Conservation (phyloP, 1,140 invertebrate species). For the Choristoneura fumiferana region DNA sequence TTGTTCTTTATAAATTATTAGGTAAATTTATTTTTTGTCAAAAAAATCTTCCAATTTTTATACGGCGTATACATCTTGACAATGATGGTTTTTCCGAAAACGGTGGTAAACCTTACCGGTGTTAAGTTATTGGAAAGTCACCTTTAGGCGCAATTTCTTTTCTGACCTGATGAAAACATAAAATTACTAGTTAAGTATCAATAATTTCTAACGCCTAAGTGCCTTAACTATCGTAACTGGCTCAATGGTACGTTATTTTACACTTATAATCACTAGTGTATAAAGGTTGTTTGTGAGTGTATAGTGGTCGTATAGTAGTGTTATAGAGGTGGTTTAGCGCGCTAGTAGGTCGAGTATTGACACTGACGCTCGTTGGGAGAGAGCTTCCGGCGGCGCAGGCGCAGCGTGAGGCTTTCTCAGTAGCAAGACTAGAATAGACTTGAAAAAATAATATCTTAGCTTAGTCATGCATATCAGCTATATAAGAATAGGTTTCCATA, state of each 20-base stretch:
- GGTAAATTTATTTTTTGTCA: too few species aligned
- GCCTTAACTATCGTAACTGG: background rate
- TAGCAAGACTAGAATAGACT: background rate
- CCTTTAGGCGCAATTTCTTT: constrained; percentile 11
- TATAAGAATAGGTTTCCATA: too few species aligned
- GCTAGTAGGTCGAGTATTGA: constrained; percentile 31
- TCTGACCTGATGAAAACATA: constrained; percentile 2
- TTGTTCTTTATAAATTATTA: too few species aligned
- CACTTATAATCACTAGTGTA: background rate
- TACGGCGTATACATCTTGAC: too few species aligned
- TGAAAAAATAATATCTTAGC: too few species aligned
- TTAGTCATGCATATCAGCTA: too few species aligned
- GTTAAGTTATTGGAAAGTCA: too few species aligned
- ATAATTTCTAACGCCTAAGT: constrained; percentile 6
- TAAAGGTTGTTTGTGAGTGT: too few species aligned
- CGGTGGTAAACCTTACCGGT: too few species aligned
- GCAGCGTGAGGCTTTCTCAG: constrained; percentile 26
- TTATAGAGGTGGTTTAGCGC: constrained; percentile 24
- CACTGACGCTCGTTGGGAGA: constrained; percentile 23
- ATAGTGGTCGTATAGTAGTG: constrained; percentile 20
- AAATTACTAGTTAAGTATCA: constrained; percentile 3
- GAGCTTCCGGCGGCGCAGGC: constrained; percentile 28
- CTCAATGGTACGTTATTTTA: background rate
- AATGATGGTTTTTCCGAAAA: too few species aligned
- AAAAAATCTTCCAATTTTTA: too few species aligned